phyloP scores from a whole-genome alignment of 2,113 vertebrate species.

The Pipra filicauda region DNA sequence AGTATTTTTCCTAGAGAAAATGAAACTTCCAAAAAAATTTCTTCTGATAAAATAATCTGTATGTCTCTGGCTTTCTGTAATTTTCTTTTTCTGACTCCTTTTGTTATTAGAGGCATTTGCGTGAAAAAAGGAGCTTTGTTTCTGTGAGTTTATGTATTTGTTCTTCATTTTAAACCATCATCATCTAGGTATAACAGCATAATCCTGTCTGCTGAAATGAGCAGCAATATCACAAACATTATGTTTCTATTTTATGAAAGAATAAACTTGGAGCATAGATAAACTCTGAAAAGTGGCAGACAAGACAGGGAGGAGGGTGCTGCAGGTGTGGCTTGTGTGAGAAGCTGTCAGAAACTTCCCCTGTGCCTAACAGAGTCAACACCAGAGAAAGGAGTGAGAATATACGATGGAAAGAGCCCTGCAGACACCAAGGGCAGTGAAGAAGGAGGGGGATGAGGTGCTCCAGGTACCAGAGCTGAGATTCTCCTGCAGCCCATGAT shows the following conservation, averaged over 20 bases:
- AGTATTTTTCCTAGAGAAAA: background rate
- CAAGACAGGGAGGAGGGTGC: accelerated
- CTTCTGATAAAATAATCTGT: background rate
- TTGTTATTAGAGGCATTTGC: slow-evolving; percentile 4
- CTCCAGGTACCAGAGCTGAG: accelerated
- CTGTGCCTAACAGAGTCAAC: background rate
- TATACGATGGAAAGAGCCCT: background rate
- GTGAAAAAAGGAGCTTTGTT: slow-evolving; percentile 7
- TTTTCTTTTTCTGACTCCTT: background rate
- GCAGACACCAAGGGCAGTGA: background rate
- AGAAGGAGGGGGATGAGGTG: background rate
- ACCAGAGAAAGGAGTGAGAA: background rate
- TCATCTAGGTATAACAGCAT: background rate
- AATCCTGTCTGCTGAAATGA: background rate
- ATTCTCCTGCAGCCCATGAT: accelerated
- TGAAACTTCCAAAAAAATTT: background rate
- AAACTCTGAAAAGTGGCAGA: background rate
- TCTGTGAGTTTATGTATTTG: slow-evolving; percentile 5
- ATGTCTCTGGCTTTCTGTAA: background rate
- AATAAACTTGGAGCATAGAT: background rate
- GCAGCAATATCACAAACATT: background rate
- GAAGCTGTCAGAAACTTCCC: background rate
- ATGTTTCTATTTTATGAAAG: background rate
- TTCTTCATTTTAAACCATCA: slow-evolving; percentile 2
- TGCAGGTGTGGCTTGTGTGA: background rate